Conservation (phyloP, 1,140 invertebrate genomes). For the Tyrophagus putrescentiae region DNA sequence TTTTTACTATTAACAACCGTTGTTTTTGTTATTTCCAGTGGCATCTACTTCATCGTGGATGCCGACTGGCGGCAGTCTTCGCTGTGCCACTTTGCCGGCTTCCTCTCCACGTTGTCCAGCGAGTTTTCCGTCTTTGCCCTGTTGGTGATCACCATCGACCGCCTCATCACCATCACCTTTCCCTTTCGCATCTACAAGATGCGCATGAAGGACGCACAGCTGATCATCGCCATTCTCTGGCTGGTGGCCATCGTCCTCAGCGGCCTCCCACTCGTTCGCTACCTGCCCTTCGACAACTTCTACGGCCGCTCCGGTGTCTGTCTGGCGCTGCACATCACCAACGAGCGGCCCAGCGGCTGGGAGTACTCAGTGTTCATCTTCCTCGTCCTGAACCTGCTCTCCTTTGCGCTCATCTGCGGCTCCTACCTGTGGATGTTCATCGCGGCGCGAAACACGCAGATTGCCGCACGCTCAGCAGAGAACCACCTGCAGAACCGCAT, state of each 20-base stretch:
- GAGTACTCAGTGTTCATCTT: conserved; percentile 45
- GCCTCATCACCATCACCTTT: conserved; percentile 43
- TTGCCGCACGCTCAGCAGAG: conserved; percentile 35
- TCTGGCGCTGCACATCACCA: conserved; percentile 43
- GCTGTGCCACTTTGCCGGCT: conserved; percentile 43
- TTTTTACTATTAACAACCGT: background rate
- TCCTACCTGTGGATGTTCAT: conserved; percentile 45
- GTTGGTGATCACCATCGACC: conserved; percentile 43
- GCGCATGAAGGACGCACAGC: conserved; percentile 40
- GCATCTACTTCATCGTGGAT: conserved; percentile 40
- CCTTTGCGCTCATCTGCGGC: conserved; percentile 40
- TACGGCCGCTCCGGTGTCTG: conserved; percentile 46
- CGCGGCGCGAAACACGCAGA: conserved; percentile 37
- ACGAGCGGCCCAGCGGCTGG: conserved; percentile 42
- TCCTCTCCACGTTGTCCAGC: conserved; percentile 49
- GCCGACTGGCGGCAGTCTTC: conserved; percentile 37
- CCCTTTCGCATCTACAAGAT: conserved; percentile 41
- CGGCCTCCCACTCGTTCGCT: conserved; percentile 35
- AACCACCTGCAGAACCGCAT: conserved; percentile 43
- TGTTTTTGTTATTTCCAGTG: conserved; percentile 23
- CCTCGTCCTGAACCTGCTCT: conserved; percentile 40
- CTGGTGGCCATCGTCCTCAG: conserved; percentile 40
- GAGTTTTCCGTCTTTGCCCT: conserved; percentile 48
- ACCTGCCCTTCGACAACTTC: conserved; percentile 32
- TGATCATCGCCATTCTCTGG: conserved; percentile 47